These are phyloP conservation scores for Galerucella pusilla DNA, from an alignment of 2,888 invertebrate genomes.

Conservation along the genomic window DNA sequence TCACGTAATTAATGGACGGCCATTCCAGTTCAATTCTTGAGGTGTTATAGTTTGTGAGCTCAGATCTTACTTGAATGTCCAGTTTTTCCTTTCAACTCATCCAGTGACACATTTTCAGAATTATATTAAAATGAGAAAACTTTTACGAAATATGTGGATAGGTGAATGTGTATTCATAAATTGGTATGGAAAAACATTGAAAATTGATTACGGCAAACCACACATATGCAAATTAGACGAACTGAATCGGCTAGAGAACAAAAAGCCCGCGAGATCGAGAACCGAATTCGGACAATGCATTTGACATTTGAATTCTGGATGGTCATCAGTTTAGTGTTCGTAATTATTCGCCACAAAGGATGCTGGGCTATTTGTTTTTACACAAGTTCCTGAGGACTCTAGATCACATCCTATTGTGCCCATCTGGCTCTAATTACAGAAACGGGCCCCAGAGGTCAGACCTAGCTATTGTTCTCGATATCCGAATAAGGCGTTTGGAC, in stretches of 20 bases:
- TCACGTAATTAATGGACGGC: too few relatives aligned
- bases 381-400: constrained; percentile 37
- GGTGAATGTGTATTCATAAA: background rate
- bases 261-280: constrained; percentile 14
- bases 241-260: constrained; percentile 9
- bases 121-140: background rate
- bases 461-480: constrained; percentile 24
- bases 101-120: too few relatives aligned
- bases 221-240: constrained; percentile 17
- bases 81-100: too few relatives aligned
- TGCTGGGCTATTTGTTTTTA: constrained; percentile 48
- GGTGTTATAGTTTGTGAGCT: too few relatives aligned
- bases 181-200: background rate
- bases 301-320: constrained; percentile 37
- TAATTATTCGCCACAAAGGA: constrained; percentile 46
- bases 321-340: constrained; percentile 34
- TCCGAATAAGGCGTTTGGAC: constrained; percentile 14
- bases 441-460: constrained; percentile 26
- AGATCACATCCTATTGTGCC: constrained; percentile 42
- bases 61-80: too few relatives aligned
- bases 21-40: too few relatives aligned
- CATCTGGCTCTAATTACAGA: constrained; percentile 46
- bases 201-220: background rate
- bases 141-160: background rate
- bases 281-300: constrained; percentile 33